Evolutionary conservation across 2,888 invertebrate species (phyloP).

Genomic region (Criorhina ranunculi): DNA sequence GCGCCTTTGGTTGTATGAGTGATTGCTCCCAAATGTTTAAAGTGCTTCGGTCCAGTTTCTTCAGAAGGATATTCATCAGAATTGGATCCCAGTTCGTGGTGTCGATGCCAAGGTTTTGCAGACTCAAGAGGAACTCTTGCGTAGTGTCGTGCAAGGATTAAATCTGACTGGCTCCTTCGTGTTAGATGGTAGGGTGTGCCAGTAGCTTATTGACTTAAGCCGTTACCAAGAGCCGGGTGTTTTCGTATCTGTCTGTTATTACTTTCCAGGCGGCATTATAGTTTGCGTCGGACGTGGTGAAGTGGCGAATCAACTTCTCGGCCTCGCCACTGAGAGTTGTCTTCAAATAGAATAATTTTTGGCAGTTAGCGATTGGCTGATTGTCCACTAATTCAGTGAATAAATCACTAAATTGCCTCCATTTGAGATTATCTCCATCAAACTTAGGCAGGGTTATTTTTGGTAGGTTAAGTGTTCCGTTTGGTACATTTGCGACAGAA

Average conservation of each 20-base stretch:
- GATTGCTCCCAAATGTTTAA: neutral
- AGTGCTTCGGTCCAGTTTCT: neutral
- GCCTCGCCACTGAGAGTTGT: slow-evolving; percentile 44
- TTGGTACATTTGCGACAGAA: neutral
- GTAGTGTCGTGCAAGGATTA: slow-evolving; percentile 23
- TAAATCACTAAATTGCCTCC: slow-evolving; percentile 48
- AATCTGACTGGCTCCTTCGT: neutral
- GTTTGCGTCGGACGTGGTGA: slow-evolving; percentile 17
- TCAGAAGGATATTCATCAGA: neutral
- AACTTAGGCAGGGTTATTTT: slow-evolving; percentile 48
- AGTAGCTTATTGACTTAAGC: neutral
- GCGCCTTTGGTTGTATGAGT: no score
- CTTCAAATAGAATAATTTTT: slow-evolving; percentile 52
- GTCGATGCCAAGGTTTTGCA: slow-evolving; percentile 36
- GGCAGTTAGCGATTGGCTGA: slow-evolving; percentile 21
- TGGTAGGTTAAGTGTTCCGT: slow-evolving; percentile 7
- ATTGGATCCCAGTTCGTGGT: slow-evolving; percentile 32
- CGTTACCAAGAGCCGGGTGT: slow-evolving; percentile 32
- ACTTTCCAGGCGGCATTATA: slow-evolving; percentile 28
- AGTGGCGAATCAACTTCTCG: slow-evolving; percentile 43
- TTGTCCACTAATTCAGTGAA: slow-evolving; percentile 45
- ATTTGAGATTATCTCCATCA: slow-evolving; percentile 46
- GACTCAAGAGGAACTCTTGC: slow-evolving; percentile 1
- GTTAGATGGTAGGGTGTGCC: neutral
- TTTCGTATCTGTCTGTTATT: slow-evolving; percentile 36